These are phyloP conservation scores for Colinus virginianus DNA, from an alignment of 2,113 vertebrate species.

Conservation along the genomic window DNA sequence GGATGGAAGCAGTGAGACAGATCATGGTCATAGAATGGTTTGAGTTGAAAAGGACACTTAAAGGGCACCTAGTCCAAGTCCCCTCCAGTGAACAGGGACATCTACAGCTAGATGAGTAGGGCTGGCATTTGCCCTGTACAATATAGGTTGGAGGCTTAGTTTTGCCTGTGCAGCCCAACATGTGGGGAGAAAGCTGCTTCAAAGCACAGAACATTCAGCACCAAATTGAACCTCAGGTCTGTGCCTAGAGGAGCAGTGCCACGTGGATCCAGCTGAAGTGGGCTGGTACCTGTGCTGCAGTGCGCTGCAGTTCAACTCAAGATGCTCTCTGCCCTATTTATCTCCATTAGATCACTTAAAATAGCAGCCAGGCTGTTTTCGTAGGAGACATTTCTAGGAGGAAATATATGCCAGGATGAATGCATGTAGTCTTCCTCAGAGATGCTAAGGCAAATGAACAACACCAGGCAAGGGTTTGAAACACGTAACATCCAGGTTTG, in stretches of 20 bases:
- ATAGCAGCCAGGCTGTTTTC: constrained; percentile 1
- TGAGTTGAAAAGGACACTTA: too few species aligned
- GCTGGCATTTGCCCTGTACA: neutral
- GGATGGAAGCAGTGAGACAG: neutral
- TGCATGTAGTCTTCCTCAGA: neutral
- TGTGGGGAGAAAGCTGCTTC: neutral
- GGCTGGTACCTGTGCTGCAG: neutral
- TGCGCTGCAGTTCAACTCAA: neutral
- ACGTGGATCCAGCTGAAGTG: accelerated
- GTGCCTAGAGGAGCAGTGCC: neutral
- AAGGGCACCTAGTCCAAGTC: too few species aligned
- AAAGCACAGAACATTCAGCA: neutral
- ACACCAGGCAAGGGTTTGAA: neutral
- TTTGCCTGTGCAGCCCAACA: neutral
- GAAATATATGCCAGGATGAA: neutral
- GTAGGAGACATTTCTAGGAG: neutral
- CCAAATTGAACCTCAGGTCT: neutral
- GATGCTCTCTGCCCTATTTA: neutral
- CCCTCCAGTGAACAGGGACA: too few species aligned
- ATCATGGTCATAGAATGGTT: too few species aligned
- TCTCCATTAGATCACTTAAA: constrained; percentile 24
- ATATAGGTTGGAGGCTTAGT: neutral
- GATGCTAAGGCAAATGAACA: neutral
- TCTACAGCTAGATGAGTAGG: neutral
- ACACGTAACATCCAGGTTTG: neutral